Percentiles rank a stretch among this genome's conserved stretches.
phyloP scores from a whole-genome alignment of 2,113 vertebrate genomes.

The Colaptes auratus region DNA sequence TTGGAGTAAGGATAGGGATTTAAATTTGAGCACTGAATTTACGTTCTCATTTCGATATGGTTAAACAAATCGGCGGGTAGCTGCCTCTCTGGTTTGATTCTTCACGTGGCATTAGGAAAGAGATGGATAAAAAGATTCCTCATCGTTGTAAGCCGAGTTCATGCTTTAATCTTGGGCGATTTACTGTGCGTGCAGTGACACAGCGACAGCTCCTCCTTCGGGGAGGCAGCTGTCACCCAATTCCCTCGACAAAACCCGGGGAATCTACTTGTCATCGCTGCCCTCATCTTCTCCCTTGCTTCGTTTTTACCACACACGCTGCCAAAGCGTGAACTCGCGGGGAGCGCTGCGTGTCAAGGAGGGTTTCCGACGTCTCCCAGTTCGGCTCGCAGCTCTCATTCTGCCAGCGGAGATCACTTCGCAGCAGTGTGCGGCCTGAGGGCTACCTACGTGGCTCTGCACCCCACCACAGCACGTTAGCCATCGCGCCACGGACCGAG shows the following conservation, averaged over 20 bases:
- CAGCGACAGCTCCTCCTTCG: rapidly evolving
- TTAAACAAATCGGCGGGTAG: neutral
- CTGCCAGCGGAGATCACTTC: rapidly evolving
- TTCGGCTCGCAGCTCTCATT: neutral
- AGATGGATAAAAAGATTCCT: neutral
- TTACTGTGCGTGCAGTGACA: neutral
- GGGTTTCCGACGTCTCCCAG: rapidly evolving
- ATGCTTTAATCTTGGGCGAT: rapidly evolving
- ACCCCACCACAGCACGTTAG: neutral
- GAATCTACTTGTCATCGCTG: neutral
- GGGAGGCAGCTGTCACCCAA: neutral
- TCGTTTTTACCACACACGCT: rapidly evolving
- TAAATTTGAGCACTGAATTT: neutral
- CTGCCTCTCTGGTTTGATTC: rapidly evolving
- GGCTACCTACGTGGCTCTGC: neutral
- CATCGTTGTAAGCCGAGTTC: rapidly evolving
- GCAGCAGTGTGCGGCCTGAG: too few relatives aligned
- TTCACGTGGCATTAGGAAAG: neutral
- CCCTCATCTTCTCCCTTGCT: rapidly evolving
- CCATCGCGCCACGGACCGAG: neutral
- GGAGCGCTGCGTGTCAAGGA: rapidly evolving
- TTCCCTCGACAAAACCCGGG: rapidly evolving
- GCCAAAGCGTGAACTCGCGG: rapidly evolving
- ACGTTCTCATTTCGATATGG: rapidly evolving
- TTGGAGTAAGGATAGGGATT: neutral